Percentiles rank a stretch among this genome's conserved stretches.
Evolutionary conservation across 2,797 vertebrate genomes (phyloP).

Genomic region (Rhadinocentrus ornatus): DNA sequence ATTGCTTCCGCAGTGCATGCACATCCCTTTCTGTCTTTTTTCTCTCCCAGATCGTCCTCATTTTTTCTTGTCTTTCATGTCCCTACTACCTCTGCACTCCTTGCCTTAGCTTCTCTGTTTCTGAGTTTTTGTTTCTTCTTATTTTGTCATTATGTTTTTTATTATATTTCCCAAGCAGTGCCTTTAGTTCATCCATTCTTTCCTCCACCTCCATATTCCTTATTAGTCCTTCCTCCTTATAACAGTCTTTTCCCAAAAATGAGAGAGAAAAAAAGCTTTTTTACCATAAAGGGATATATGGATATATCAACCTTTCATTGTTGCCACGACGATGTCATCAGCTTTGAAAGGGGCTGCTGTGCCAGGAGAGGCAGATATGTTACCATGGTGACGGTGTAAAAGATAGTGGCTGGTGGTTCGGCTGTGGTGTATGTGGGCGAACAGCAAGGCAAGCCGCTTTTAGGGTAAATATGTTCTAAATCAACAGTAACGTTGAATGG

Average conservation of each 20-base stretch:
- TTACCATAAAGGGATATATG: constrained; percentile 32
- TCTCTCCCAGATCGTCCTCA: too few relatives aligned
- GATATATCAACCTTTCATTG: constrained; percentile 61
- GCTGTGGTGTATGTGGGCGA: constrained; percentile 67
- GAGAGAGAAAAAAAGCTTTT: not conserved
- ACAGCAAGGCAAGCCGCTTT: constrained; percentile 59
- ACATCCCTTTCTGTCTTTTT: too few relatives aligned
- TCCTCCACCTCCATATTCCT: too few relatives aligned
- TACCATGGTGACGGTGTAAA: constrained; percentile 70
- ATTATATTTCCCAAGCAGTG: too few relatives aligned
- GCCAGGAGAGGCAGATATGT: constrained; percentile 62
- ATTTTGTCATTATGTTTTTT: too few relatives aligned
- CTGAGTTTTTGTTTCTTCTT: too few relatives aligned
- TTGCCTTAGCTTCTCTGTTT: too few relatives aligned
- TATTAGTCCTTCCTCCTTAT: too few relatives aligned
- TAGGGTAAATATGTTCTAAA: constrained; percentile 57
- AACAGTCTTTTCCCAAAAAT: not conserved
- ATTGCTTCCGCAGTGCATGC: too few relatives aligned
- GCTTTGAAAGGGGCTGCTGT: constrained; percentile 44
- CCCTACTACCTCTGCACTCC: too few relatives aligned
- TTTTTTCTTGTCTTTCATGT: too few relatives aligned
- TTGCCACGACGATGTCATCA: constrained; percentile 72
- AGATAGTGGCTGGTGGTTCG: constrained; percentile 63
- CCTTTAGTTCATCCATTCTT: too few relatives aligned
- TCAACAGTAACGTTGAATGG: constrained; percentile 27